A percentile compares a stretch with the other conserved stretches of the same genome.
These are phyloP conservation scores for Platycheirus rosarum DNA, from an alignment of 2,888 invertebrate genomes.

Conservation along the genomic window DNA sequence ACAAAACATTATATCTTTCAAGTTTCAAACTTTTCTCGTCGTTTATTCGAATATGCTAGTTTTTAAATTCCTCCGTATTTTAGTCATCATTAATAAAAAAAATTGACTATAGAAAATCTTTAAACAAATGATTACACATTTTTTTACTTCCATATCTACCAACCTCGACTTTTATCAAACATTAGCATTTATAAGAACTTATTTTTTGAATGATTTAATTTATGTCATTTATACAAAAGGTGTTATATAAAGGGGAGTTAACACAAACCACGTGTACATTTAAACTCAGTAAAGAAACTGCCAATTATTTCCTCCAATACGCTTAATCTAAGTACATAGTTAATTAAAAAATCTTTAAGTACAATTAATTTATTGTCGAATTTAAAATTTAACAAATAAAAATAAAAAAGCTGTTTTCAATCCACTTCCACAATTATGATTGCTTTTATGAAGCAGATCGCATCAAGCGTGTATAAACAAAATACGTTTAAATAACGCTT, in stretches of 20 bases:
- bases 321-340: conserved; percentile 43
- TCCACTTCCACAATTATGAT: conserved; percentile 26
- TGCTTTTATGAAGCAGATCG: conserved; percentile 58
- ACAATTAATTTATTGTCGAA: conserved; percentile 68
- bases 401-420: conserved; percentile 37
- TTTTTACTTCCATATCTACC: no score
- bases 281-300: conserved; percentile 33
- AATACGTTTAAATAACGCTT: conserved; percentile 39
- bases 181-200: no score
- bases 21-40: no score
- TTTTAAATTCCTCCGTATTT: no score
- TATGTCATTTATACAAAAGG: neutral
- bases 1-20: no score
- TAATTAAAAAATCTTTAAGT: conserved; percentile 38
- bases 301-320: conserved; percentile 26
- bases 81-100: no score
- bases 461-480: conserved; percentile 58
- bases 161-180: no score
- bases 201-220: no score
- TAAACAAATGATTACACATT: no score
- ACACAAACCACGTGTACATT: conserved; percentile 1
- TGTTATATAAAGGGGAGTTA: neutral
- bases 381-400: conserved; percentile 39
- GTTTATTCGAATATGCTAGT: no score
- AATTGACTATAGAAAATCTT: no score